Conservation (phyloP, 1,140 invertebrate genomes). For the Dysdera silvatica region DNA sequence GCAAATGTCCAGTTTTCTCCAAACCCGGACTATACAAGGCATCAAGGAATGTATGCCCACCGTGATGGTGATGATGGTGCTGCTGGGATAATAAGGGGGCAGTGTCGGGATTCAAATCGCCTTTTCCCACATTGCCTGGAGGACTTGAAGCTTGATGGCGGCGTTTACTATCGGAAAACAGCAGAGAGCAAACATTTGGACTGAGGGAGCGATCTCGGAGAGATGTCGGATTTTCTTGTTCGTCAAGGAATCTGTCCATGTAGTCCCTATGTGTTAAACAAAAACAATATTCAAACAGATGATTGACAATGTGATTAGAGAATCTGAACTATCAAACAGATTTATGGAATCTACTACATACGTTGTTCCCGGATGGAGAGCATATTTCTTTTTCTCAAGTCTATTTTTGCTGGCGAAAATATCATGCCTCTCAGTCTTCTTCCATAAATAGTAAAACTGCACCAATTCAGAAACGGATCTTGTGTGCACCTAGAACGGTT, state of each 20-base stretch:
- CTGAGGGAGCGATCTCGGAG: conserved; percentile 23
- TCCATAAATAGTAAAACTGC: conserved; percentile 98
- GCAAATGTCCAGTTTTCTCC: no score
- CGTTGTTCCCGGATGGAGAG: conserved; percentile 67
- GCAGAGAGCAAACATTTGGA: conserved; percentile 8
- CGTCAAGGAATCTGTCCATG: conserved; percentile 76
- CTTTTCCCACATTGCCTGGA: no score
- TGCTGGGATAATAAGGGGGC: no score
- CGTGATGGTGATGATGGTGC: no score
- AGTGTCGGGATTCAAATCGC: no score
- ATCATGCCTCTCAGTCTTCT: conserved; percentile 95
- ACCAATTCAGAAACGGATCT: conserved; percentile 93
- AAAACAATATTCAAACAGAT: no score
- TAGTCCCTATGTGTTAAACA: conserved; percentile 75
- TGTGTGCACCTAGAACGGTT: conserved; percentile 61
- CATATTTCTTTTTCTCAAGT: conserved; percentile 79
- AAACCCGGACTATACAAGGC: no score
- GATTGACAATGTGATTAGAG: no score
- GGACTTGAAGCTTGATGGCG: conserved; percentile 10
- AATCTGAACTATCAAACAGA: no score
- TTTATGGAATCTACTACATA: no score
- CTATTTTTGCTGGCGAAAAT: conserved; percentile 72
- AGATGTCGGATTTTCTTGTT: conserved; percentile 53
- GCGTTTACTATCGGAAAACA: conserved; percentile 23
- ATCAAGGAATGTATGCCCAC: no score